Evolutionary conservation across 1,140 invertebrate genomes (phyloP).

Genomic region (Drosophila auraria): DNA sequence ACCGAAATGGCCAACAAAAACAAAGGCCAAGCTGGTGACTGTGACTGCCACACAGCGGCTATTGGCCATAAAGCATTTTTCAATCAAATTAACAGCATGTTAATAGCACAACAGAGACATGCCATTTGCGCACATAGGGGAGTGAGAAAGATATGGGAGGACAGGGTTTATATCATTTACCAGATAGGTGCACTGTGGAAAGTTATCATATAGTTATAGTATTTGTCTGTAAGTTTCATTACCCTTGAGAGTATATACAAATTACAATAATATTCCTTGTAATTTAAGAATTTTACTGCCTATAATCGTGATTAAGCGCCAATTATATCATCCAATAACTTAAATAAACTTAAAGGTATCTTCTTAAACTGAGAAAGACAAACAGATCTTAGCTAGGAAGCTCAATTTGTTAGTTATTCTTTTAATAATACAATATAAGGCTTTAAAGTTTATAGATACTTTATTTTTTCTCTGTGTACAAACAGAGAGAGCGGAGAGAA

Average conservation of each 20-base stretch:
- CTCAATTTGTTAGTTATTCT: background rate
- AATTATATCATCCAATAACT: too few relatives aligned
- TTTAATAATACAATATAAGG: background rate
- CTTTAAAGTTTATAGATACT: background rate
- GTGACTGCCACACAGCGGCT: slow-evolving; percentile 17
- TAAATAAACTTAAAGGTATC: too few relatives aligned
- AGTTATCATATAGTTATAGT: too few relatives aligned
- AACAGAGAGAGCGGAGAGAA: slow-evolving; percentile 21
- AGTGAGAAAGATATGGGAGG: slow-evolving; percentile 17
- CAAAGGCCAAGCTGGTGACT: slow-evolving; percentile 24
- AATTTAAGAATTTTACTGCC: background rate
- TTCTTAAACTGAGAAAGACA: background rate
- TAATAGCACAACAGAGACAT: slow-evolving; percentile 70
- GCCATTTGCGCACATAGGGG: slow-evolving; percentile 36
- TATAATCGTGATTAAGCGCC: too few relatives aligned
- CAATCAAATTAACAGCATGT: slow-evolving; percentile 82
- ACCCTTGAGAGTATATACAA: too few relatives aligned
- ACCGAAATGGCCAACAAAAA: slow-evolving; percentile 49
- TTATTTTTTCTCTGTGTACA: background rate
- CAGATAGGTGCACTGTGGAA: background rate
- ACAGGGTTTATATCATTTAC: slow-evolving; percentile 7
- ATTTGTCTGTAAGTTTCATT: too few relatives aligned
- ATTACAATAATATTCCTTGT: background rate
- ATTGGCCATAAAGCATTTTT: slow-evolving; percentile 75
- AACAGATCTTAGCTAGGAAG: too few relatives aligned